Evolutionary conservation across 2,888 invertebrate species (phyloP), one percentile per base, ranked within the genome.

Genomic region (Pristionchus mayeri): DNA sequence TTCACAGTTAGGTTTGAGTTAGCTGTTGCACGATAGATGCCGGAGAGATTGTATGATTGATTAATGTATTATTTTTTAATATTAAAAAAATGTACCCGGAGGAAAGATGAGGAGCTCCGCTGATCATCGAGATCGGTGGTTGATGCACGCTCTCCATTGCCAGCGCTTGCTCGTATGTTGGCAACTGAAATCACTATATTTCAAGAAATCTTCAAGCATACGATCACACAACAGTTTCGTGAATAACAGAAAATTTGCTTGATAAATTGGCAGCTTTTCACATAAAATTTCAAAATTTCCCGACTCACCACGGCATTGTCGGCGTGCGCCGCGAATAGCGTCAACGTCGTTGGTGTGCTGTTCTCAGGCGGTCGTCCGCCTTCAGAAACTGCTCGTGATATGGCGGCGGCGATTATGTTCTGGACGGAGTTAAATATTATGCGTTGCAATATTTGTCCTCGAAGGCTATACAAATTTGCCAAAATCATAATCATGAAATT

Each of bases 371-470:
- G 21, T 40, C 81, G 30, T 9, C 9, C 60, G 3, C 80, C 57
- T 3, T 80, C 80, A 54, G 3, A 24, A 9, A 81, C 81, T 13
- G 81, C 81, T 21, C 81, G 57, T 24, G 81, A 81, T 11, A 81
- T 81, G 7, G 81, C 81, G 2, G 81, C 81, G 9, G 81, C 81
- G 37, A 81, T 81, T 13, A 81, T 81, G 3, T 7, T 81, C 81
- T 80, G 54, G 6, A 44, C 7, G 37, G 30, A 34, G 7, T 48
- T 48, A 71, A 71, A n/a, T 60, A 60, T 60, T n/a, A 60, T n/a
- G 9, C n/a, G n/a, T n/a, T 24, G 21, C 57, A 44, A 44, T 44
- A 9, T 44, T n/a, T n/a, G n/a, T n/a, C n/a, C n/a, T n/a, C n/a
- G n/a, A n/a, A n/a, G n/a, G n/a, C n/a, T 7, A 24, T 11, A 21